Evolutionary conservation across 2,888 invertebrate genomes (phyloP), one percentile per base, ranked within the genome.

Genomic region (Drosophila cyrtoloma): DNA sequence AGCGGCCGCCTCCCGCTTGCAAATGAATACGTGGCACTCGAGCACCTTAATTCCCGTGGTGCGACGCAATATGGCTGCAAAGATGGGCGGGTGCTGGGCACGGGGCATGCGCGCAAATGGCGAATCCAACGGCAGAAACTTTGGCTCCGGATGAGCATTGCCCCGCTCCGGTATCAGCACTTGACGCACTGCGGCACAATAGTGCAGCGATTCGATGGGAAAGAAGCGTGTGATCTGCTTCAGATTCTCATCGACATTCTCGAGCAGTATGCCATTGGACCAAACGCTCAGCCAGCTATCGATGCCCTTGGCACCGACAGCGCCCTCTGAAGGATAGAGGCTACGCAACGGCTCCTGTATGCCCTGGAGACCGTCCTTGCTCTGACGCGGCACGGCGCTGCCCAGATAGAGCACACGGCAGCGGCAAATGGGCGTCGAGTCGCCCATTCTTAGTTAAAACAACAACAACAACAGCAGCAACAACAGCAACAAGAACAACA

Each of bases 11-110:
- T 98, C 98, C 69, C 98, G 96, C 88, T 98, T 98, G 94, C 99
- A 98, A 91, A 99, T 98, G 94, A 99, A 99, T 78, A 99, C 98
- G 94, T 99, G 99, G 94, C 99, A 99, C 94, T 99, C 99, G 77
- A 99, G 95, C 67, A 99, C 99, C 94, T 99, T 99, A 87, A 99
- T 99, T 63, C 99, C 99, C 59, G 97, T 97, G 56, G 99, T 99
- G 81, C 99, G 95, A 58, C 99, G 95, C 86, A 99, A 94, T 76
- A 99, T 99, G 87, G 99, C 99, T 51, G 99, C 99, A 94, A 99
- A 98, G 75, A 99, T 95, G 35, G 99, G 99, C 68, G 99, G 99
- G 93, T 99, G 99, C 80, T 97, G 96, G 66, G 97, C 96, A 82
- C 98, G 97, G 30, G 98, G 98, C 81, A 98, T 96, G 68, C 98